Percentiles rank a stretch among this genome's conserved stretches.
phyloP scores from a whole-genome alignment of 2,113 vertebrate genomes.

The Phalacrocorax pelagicus region DNA sequence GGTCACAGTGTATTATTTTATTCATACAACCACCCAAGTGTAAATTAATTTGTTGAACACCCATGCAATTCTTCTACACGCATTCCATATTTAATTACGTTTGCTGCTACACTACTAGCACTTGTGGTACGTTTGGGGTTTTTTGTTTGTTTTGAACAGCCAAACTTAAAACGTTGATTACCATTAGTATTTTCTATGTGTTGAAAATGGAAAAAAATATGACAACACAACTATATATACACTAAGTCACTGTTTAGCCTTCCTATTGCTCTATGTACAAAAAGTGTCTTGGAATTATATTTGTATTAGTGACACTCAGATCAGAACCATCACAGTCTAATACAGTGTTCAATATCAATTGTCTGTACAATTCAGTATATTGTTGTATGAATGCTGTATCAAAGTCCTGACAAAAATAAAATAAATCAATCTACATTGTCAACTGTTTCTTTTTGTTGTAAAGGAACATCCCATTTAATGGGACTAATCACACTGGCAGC shows the following conservation, averaged over 20 bases:
- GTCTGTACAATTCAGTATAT: background rate
- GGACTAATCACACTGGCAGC: background rate
- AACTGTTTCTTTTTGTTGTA: background rate
- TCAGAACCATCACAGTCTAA: background rate
- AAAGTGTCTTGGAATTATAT: background rate
- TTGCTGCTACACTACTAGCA: background rate
- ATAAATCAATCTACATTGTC: background rate
- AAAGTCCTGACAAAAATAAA: background rate
- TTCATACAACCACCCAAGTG: background rate
- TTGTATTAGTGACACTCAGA: background rate
- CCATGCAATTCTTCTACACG: background rate
- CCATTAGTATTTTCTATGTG: background rate
- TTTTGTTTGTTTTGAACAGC: background rate
- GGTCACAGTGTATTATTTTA: background rate
- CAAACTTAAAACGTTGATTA: background rate
- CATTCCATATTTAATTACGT: background rate
- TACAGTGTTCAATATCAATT: background rate
- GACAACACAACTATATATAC: background rate
- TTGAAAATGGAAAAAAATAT: background rate
- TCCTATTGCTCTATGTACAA: background rate
- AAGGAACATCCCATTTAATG: background rate
- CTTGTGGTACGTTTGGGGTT: background rate
- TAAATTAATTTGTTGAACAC: background rate
- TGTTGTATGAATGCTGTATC: background rate
- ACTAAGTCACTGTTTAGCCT: background rate